A percentile compares a stretch with the other conserved stretches of the same genome.
These are phyloP conservation scores for Euthynnus affinis DNA, from an alignment of 2,797 vertebrate species.

Conservation along the genomic window DNA sequence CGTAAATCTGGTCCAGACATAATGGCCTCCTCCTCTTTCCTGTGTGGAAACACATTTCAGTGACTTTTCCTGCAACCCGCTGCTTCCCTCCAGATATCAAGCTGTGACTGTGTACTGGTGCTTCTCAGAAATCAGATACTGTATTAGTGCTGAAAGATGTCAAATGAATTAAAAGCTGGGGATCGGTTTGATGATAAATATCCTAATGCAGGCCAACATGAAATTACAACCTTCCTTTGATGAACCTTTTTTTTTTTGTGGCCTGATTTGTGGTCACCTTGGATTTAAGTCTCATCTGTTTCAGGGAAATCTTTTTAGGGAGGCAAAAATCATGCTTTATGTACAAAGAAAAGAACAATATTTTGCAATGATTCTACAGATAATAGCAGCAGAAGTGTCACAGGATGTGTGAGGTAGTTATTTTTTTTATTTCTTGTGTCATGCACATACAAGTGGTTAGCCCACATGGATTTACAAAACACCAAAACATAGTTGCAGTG, in stretches of 20 bases:
- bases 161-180: slow-evolving; percentile 72
- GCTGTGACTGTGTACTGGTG: slow-evolving; percentile 54
- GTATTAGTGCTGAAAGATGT: slow-evolving; percentile 80
- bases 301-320: slow-evolving; percentile 12
- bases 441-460: too few relatives aligned
- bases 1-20: slow-evolving; percentile 40
- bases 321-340: not conserved
- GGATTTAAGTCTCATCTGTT: slow-evolving; percentile 59
- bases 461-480: too few relatives aligned
- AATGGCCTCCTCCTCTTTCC: slow-evolving; percentile 43
- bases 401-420: too few relatives aligned
- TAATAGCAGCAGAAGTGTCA: not conserved
- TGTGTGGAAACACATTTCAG: slow-evolving; percentile 50
- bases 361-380: not conserved
- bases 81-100: slow-evolving; percentile 63
- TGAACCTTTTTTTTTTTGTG: slow-evolving; percentile 64
- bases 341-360: slow-evolving; percentile 15
- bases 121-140: slow-evolving; percentile 71
- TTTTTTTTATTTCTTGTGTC: too few relatives aligned
- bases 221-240: slow-evolving; percentile 75
- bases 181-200: slow-evolving; percentile 60
- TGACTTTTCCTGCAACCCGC: slow-evolving; percentile 58
- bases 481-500: too few relatives aligned
- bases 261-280: slow-evolving; percentile 73
- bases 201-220: slow-evolving; percentile 62